Conservation (phyloP, 37 sponge, comb jelly and placozoan species). For the Oopsacas minuta region DNA sequence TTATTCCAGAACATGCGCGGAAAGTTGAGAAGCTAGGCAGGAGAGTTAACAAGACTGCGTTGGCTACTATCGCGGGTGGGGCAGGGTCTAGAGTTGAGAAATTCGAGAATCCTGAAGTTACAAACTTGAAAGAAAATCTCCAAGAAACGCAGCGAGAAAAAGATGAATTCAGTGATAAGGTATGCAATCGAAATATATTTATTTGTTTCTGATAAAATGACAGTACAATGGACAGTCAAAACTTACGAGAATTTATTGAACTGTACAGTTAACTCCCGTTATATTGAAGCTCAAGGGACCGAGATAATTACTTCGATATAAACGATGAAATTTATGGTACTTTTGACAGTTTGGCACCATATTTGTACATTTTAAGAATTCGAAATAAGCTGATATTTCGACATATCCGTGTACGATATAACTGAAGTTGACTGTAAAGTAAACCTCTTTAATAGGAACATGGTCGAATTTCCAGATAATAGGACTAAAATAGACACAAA, state of each 20-base stretch:
- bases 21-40: constrained; percentile 1
- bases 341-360: too few relatives aligned
- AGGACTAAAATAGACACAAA: too few relatives aligned
- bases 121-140: background rate
- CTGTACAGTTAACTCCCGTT: too few relatives aligned
- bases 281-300: too few relatives aligned
- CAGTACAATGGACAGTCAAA: background rate
- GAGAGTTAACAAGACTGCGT: background rate
- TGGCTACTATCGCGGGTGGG: background rate
- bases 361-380: too few relatives aligned
- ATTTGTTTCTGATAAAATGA: background rate
- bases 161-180: background rate
- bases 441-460: too few relatives aligned
- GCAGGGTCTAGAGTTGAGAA: background rate
- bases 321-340: too few relatives aligned
- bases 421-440: too few relatives aligned
- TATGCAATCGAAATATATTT: background rate
- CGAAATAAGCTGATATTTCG: too few relatives aligned
- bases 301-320: too few relatives aligned
- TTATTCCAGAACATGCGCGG: background rate
- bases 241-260: background rate
- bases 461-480: too few relatives aligned
- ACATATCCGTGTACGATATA: too few relatives aligned
- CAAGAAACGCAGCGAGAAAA: constrained; percentile 8
- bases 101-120: background rate